A percentile compares a stretch with the other conserved stretches of the same genome.
Conservation (phyloP, 2,888 invertebrate genomes). For the Ecliptopera silaceata region DNA sequence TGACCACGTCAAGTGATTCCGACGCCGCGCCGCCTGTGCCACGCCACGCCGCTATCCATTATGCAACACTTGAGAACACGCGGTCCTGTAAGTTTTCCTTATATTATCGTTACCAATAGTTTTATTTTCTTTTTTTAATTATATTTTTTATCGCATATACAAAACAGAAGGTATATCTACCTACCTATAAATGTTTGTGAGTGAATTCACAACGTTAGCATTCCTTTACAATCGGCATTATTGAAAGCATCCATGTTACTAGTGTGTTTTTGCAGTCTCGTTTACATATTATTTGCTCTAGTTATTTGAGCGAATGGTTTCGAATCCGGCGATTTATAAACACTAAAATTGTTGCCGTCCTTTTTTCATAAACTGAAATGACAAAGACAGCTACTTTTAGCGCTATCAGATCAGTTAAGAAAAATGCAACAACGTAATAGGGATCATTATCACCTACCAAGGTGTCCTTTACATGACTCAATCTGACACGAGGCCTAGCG, state of each 20-base stretch:
- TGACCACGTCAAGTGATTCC: conserved; percentile 55
- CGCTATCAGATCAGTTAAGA: too few species aligned
- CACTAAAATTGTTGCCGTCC: too few species aligned
- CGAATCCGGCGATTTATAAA: too few species aligned
- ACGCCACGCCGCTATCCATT: conserved; percentile 56
- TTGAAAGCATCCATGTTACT: conserved; percentile 43
- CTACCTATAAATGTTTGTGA: conserved; percentile 6
- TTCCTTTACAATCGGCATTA: conserved; percentile 11
- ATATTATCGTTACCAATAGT: conserved; percentile 25
- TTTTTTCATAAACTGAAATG: too few species aligned
- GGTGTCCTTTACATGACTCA: conserved; percentile 59
- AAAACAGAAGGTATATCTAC: neutral
- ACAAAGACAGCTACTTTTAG: too few species aligned
- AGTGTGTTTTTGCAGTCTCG: conserved; percentile 53
- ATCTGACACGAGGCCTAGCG: conserved; percentile 44
- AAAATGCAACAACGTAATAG: too few species aligned
- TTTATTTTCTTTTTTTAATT: conserved; percentile 17
- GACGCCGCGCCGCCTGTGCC: conserved; percentile 49
- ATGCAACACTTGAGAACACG: conserved; percentile 63
- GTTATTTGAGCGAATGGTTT: conserved; percentile 59
- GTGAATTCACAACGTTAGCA: conserved; percentile 8
- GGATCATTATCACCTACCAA: conserved; percentile 50
- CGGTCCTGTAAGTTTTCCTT: conserved; percentile 58
- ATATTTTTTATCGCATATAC: conserved; percentile 6
- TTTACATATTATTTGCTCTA: conserved; percentile 57